phyloP scores from a whole-genome alignment of 2,113 vertebrate genomes.

The Pluvialis apricaria region DNA sequence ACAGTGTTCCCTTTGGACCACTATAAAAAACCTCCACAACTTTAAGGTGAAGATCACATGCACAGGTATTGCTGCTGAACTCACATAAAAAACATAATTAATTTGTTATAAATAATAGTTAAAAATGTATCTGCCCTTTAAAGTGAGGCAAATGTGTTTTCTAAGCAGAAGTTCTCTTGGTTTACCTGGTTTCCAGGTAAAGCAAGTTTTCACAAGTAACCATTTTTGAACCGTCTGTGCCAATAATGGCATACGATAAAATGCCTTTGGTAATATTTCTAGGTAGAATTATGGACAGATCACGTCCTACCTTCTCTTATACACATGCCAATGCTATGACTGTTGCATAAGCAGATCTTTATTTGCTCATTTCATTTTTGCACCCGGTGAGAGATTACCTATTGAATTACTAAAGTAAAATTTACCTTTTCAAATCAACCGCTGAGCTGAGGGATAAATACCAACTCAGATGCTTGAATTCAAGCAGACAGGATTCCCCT shows the following conservation, averaged over 20 bases:
- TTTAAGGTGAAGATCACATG: not conserved
- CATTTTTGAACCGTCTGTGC: not conserved
- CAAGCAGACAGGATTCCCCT: not conserved
- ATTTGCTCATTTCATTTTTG: not conserved
- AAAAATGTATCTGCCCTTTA: not conserved
- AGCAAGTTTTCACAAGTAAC: not conserved
- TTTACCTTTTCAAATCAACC: not conserved
- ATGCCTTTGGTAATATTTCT: not conserved
- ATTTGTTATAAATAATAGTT: not conserved
- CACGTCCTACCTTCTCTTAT: not conserved
- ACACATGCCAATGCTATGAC: not conserved
- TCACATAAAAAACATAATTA: not conserved
- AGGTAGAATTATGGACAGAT: not conserved
- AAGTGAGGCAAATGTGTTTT: not conserved
- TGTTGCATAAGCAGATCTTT: not conserved
- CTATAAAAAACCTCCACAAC: not conserved
- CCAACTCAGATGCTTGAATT: not conserved
- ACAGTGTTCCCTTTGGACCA: not conserved
- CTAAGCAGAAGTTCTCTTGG: not conserved
- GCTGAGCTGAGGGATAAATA: not conserved
- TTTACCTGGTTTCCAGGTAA: not conserved
- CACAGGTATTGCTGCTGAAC: not conserved
- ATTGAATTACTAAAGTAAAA: not conserved
- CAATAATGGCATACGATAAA: not conserved
- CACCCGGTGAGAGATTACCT: not conserved